Evolutionary conservation across 1,140 invertebrate genomes (phyloP).

Genomic region (Uloborus diversus): DNA sequence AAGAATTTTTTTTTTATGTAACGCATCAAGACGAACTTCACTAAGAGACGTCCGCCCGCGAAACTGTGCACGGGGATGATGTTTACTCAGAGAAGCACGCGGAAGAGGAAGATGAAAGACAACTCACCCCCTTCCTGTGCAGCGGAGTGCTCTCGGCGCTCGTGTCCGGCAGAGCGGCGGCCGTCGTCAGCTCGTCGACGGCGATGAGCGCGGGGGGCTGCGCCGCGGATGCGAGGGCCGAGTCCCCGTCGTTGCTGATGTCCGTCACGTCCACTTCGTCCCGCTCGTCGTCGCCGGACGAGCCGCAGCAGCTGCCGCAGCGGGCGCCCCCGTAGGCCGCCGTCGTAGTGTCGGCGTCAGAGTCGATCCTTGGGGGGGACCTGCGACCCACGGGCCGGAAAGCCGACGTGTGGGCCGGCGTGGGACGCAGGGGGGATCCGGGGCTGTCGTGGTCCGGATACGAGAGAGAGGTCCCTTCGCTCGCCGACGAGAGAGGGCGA

Average conservation of each 20-base stretch:
- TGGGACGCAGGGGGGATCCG: not conserved
- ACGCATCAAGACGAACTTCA: too few species aligned
- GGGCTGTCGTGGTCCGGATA: slow-evolving; percentile 41
- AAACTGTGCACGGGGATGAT: too few species aligned
- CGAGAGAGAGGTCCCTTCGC: slow-evolving; percentile 45
- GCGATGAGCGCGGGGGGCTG: not conserved
- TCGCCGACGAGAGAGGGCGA: slow-evolving; percentile 50
- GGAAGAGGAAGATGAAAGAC: too few species aligned
- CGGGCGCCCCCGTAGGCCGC: slow-evolving; percentile 6
- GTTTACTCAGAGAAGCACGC: too few species aligned
- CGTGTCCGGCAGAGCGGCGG: slow-evolving; percentile 27
- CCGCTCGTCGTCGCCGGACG: slow-evolving; percentile 16
- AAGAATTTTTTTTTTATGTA: too few species aligned
- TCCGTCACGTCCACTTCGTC: slow-evolving; percentile 58
- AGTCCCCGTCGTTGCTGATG: slow-evolving; percentile 56
- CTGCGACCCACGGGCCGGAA: slow-evolving; percentile 30
- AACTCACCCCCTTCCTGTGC: not conserved
- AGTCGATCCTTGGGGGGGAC: slow-evolving; percentile 35
- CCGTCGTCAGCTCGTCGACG: not conserved
- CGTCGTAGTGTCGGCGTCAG: slow-evolving; percentile 20
- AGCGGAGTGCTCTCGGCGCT: slow-evolving; percentile 26
- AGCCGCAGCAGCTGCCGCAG: slow-evolving; percentile 24
- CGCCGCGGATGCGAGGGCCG: not conserved
- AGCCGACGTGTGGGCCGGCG: slow-evolving; percentile 3
- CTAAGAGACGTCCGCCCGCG: too few species aligned